Evolutionary conservation across 1,140 invertebrate genomes (phyloP).

Genomic region (Cheumatopsyche charites): DNA sequence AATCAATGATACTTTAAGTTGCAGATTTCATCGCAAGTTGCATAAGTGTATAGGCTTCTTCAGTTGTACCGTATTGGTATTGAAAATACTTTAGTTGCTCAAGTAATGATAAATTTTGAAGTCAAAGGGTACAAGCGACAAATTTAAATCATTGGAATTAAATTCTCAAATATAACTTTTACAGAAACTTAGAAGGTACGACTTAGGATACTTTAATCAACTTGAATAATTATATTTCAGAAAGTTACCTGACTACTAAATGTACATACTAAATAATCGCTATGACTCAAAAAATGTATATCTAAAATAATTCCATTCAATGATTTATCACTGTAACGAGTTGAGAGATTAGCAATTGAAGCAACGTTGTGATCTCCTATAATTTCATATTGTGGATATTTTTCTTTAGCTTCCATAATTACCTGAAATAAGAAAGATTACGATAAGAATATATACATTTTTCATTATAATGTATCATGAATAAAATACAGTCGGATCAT

Average conservation of each 20-base stretch:
- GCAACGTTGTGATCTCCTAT: conserved; percentile 87
- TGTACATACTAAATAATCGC: conserved; percentile 93
- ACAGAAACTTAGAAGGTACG: conserved; percentile 46
- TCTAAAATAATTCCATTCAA: conserved; percentile 91
- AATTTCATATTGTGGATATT: conserved; percentile 86
- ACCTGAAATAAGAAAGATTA: conserved; percentile 55
- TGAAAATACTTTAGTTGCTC: too few species aligned
- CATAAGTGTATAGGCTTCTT: too few species aligned
- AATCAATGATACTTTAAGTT: too few species aligned
- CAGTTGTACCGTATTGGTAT: too few species aligned
- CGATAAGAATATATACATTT: background rate
- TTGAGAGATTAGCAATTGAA: conserved; percentile 85
- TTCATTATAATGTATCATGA: background rate
- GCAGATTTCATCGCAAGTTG: too few species aligned
- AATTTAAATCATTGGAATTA: too few species aligned
- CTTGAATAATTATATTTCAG: too few species aligned
- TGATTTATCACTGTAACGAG: conserved; percentile 87
- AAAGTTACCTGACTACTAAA: conserved; percentile 92
- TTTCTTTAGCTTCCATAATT: conserved; percentile 67
- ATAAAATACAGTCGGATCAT: conserved; percentile 78
- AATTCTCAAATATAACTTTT: too few species aligned
- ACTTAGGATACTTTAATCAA: background rate
- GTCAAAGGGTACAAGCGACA: too few species aligned
- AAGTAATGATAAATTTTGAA: too few species aligned
- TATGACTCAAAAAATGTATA: conserved; percentile 84